Evolutionary conservation across 2,888 invertebrate genomes (phyloP).

Genomic region (Antheraea yamamai): DNA sequence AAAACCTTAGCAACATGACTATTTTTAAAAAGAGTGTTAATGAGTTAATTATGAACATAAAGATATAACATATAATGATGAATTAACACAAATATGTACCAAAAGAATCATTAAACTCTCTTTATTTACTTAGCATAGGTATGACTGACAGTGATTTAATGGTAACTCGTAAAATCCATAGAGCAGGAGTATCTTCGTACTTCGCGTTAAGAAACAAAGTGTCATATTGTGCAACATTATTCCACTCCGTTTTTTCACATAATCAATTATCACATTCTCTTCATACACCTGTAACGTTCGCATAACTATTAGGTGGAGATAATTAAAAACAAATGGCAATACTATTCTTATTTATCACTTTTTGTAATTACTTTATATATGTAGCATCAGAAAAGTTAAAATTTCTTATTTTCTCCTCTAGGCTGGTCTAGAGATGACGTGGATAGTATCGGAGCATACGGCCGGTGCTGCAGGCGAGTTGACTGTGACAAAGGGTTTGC

Average conservation of each 20-base stretch:
- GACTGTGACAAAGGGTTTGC: constrained; percentile 94
- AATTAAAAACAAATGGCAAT: background rate
- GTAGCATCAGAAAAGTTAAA: background rate
- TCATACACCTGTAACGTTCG: background rate
- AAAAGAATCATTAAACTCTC: too few relatives aligned
- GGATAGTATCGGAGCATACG: constrained; percentile 93
- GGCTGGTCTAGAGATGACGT: constrained; percentile 93
- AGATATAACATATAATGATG: too few relatives aligned
- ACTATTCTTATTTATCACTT: too few relatives aligned
- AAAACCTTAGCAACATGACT: background rate
- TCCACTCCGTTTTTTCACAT: background rate
- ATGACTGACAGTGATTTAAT: too few relatives aligned
- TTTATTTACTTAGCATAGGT: too few relatives aligned
- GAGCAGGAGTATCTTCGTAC: too few relatives aligned
- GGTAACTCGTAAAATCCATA: too few relatives aligned
- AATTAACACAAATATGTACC: too few relatives aligned
- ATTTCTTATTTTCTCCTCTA: constrained; percentile 53
- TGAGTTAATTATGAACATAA: background rate
- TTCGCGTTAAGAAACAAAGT: background rate
- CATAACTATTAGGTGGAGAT: background rate
- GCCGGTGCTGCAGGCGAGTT: constrained; percentile 91
- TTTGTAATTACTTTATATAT: background rate
- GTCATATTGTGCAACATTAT: background rate
- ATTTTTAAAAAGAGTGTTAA: background rate
- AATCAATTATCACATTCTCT: background rate